Conservation (phyloP, 2,113 vertebrate genomes). For the Phalacrocorax brasilianus region DNA sequence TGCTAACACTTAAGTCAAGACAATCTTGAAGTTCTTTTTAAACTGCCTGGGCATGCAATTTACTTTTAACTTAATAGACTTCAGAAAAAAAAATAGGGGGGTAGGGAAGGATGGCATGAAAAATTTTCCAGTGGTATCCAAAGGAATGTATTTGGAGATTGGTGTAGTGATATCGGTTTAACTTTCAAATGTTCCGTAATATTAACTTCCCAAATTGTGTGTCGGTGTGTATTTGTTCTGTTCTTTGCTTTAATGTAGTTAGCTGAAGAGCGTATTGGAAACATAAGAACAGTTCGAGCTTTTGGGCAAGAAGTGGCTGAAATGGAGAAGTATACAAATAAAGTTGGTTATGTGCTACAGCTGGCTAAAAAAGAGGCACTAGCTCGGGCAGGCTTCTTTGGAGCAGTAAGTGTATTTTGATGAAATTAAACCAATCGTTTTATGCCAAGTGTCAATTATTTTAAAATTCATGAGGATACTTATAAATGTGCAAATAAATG, state of each 20-base stretch:
- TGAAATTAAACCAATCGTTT: neutral
- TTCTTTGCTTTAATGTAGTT: slow-evolving; percentile 72
- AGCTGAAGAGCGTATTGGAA: slow-evolving; percentile 96
- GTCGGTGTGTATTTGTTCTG: neutral
- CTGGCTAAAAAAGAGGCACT: slow-evolving; percentile 87
- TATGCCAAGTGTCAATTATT: neutral
- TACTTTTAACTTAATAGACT: neutral
- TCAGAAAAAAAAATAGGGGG: neutral
- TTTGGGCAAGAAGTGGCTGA: slow-evolving; percentile 93
- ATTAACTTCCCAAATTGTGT: neutral
- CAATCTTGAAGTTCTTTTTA: neutral
- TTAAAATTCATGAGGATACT: neutral
- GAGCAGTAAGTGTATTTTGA: slow-evolving; percentile 80
- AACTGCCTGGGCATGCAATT: neutral
- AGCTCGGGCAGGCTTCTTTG: slow-evolving; percentile 88
- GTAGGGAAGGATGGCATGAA: neutral
- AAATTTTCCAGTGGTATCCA: neutral
- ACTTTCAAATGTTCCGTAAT: neutral
- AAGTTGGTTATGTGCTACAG: slow-evolving; percentile 80
- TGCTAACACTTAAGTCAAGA: neutral
- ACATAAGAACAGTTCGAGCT: slow-evolving; percentile 91
- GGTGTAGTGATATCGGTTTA: neutral
- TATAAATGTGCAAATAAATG: neutral
- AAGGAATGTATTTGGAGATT: neutral
- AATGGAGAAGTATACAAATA: slow-evolving; percentile 79